Base-by-base conservation (phyloP, 2,113 vertebrate genomes). In the Onychorhynchus coronatus region DNA sequence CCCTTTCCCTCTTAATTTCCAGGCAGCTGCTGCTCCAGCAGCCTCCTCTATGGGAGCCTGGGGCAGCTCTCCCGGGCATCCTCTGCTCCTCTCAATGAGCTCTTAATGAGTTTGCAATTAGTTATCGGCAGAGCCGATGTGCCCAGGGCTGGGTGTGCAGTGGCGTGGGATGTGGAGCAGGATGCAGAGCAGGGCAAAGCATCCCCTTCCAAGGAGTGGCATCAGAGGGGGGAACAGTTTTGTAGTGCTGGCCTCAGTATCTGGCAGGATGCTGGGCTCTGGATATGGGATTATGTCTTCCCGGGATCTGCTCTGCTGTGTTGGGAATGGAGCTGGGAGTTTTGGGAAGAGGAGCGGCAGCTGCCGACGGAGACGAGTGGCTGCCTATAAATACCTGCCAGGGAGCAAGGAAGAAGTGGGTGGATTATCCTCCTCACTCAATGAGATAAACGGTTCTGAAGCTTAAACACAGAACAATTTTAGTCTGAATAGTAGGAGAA, bases 311-410 rank as follows among this genome's bases (percentile, higher is more conserved):
- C 85, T 84, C 39, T 6, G 0, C 2, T 2, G 28, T 1, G 58
- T 30, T 41, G 85, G 73, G 79, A 73, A 58, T 55, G 78, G 62
- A 62, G 67, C 81, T 3, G 42, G 58, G 21, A 86, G 87, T 14
- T 62, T 12, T 42, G 68, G 75, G 79, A 62, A 89, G 84, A 72
- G 71, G 84, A 89, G 78, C 55, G 14, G 86, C 80, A 28, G 58
- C 80, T 88, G 89, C 86, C 31, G 79, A 42, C 24, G 5, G 85
- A 96, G 93, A 95, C 37, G 53, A 95, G 90, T 25, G 65, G 67
- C 89, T 94, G 92, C 80, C 97, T 97, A 97, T 96, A 97, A 97
- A 97, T 97, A 97, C 94, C 85, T 95, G 96, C 83, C 96, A 89
- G 85, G 91, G 91, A 96, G 77, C 44, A 12, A 95, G 96, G 95